A percentile compares a stretch with the other conserved stretches of the same genome.
Evolutionary conservation across 2,888 invertebrate genomes (phyloP).

Genomic region (Micoletzkya japonica): DNA sequence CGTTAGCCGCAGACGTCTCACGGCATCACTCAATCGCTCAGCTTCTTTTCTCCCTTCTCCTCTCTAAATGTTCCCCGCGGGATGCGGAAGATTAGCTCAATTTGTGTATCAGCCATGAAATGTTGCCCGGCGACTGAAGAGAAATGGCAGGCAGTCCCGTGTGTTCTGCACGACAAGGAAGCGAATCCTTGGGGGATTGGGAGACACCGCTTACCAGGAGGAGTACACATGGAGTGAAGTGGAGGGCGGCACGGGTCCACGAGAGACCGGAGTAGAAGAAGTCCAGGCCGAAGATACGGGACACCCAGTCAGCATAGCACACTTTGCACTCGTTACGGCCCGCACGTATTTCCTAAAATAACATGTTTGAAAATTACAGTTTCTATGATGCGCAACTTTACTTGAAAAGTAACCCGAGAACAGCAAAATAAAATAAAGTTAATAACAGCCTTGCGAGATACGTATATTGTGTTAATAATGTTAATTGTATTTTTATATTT

Average conservation of each 20-base stretch:
- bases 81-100: not conserved
- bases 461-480: too few species aligned
- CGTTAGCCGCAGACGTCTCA: too few species aligned
- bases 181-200: not conserved
- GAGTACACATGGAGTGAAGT: slow-evolving; percentile 83
- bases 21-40: not conserved
- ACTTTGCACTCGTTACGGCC: slow-evolving; percentile 47
- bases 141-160: not conserved
- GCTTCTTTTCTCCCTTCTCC: not conserved
- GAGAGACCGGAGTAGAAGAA: slow-evolving; percentile 36
- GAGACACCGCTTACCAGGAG: slow-evolving; percentile 71
- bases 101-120: not conserved
- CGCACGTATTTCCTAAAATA: not conserved
- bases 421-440: too few species aligned
- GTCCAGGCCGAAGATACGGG: slow-evolving; percentile 36
- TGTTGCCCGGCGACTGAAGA: not conserved
- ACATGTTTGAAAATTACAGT: not conserved
- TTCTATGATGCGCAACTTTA: too few species aligned
- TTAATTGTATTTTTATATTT: too few species aligned
- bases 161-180: not conserved
- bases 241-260: slow-evolving; percentile 79
- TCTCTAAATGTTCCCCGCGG: not conserved
- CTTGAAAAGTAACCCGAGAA: too few species aligned
- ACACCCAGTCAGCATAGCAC: slow-evolving; percentile 75
- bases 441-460: too few species aligned